Percentiles rank a stretch among this genome's conserved stretches.
Conservation (phyloP, 2,888 invertebrate species). For the Strigamia crassipes region DNA sequence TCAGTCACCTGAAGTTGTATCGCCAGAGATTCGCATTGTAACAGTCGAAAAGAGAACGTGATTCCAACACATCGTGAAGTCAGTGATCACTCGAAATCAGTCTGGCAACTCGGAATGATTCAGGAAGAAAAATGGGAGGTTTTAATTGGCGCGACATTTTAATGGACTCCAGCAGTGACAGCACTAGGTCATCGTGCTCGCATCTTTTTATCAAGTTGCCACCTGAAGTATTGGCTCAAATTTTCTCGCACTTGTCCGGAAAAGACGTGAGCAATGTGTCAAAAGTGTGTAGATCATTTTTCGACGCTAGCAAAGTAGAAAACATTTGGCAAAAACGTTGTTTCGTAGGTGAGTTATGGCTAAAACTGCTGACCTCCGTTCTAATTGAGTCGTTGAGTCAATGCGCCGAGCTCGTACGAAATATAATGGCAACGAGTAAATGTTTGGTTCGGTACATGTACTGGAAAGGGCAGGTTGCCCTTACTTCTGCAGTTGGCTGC, state of each 20-base stretch:
- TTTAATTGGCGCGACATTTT: conserved; percentile 44
- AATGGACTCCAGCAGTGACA: conserved; percentile 15
- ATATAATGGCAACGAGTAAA: neutral
- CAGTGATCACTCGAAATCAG: neutral
- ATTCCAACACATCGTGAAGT: neutral
- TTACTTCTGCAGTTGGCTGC: neutral
- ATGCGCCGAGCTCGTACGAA: neutral
- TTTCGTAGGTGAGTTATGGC: conserved; percentile 41
- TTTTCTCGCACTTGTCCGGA: conserved; percentile 45
- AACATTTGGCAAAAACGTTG: conserved; percentile 44
- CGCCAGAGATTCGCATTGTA: neutral
- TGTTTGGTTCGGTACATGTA: too few species aligned
- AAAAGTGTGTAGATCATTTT: conserved; percentile 32
- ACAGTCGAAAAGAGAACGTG: neutral
- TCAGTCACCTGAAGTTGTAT: conserved; percentile 21
- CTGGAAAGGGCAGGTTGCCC: neutral
- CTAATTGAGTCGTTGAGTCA: neutral
- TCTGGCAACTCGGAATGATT: neutral
- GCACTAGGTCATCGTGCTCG: conserved; percentile 18
- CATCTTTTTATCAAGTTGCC: conserved; percentile 33
- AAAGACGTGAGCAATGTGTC: conserved; percentile 45
- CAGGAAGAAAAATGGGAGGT: conserved; percentile 18
- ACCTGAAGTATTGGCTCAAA: conserved; percentile 46
- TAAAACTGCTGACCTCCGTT: neutral
- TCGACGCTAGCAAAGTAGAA: conserved; percentile 43